Evolutionary conservation across 37 sponge, comb jelly and placozoan genomes (phyloP).

Genomic region (Halichondria panicea): DNA sequence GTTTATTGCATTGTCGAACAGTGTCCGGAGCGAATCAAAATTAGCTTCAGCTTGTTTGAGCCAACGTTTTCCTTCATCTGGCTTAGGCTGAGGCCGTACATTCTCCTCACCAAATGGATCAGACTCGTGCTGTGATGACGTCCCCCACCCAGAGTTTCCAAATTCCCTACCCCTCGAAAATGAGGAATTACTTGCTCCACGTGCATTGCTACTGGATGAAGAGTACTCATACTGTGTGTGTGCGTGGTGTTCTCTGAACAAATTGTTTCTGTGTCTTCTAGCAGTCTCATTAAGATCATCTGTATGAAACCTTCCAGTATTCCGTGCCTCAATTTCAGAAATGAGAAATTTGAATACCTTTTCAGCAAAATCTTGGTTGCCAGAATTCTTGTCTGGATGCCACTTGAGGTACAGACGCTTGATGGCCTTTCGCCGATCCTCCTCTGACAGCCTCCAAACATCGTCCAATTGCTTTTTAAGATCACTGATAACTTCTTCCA

Average conservation of each 20-base stretch:
- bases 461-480: slow-evolving; percentile 31
- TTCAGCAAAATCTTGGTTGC: slow-evolving; percentile 22
- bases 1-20: too few species aligned
- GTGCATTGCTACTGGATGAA: background rate
- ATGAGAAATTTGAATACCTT: slow-evolving; percentile 45
- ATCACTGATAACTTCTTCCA: too few species aligned
- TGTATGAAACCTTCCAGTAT: slow-evolving; percentile 2
- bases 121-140: too few species aligned
- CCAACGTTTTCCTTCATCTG: slow-evolving; percentile 45
- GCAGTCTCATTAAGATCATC: slow-evolving; percentile 45
- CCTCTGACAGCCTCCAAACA: slow-evolving; percentile 32
- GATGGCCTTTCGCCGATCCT: slow-evolving; percentile 24
- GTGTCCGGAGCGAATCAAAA: too few species aligned
- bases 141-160: too few species aligned
- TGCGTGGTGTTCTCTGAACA: too few species aligned
- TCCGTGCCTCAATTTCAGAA: slow-evolving; percentile 31
- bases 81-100: slow-evolving; percentile 2
- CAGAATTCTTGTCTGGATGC: slow-evolving; percentile 63
- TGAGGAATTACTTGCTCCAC: background rate
- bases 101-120: background rate
- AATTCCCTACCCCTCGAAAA: too few species aligned
- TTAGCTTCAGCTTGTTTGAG: slow-evolving; percentile 40
- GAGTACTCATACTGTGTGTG: too few species aligned
- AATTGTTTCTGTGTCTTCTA: too few species aligned
- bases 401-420: slow-evolving; percentile 44